Percentiles rank a stretch among this genome's conserved stretches.
These are phyloP conservation scores for Oxytorus armatus DNA, from an alignment of 2,888 invertebrate genomes.

Conservation along the genomic window DNA sequence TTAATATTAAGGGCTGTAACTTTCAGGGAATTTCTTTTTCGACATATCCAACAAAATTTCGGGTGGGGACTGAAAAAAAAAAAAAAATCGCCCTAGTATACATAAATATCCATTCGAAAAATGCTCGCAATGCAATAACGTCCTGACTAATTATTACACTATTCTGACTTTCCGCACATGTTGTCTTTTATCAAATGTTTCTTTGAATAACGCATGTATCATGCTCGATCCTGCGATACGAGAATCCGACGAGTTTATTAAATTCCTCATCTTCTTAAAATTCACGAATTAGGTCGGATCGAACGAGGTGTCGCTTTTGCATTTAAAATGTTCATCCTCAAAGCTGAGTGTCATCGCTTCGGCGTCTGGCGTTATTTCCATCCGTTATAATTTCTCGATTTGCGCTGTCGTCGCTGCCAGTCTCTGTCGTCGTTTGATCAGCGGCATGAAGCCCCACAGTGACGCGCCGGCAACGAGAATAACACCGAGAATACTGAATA, in stretches of 20 bases:
- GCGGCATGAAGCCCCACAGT: constrained; percentile 91
- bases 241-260: neutral
- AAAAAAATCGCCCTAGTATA: too few relatives aligned
- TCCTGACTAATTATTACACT: constrained; percentile 10
- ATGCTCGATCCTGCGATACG: neutral
- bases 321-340: neutral
- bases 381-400: constrained; percentile 71
- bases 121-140: constrained; percentile 32
- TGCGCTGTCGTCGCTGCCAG: constrained; percentile 50
- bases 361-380: constrained; percentile 18
- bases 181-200: neutral
- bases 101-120: constrained; percentile 32
- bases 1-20: too few relatives aligned
- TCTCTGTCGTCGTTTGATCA: constrained; percentile 85
- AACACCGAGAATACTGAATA: constrained; percentile 91
- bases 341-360: constrained; percentile 10
- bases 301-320: constrained; percentile 6
- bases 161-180: constrained; percentile 18
- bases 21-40: too few relatives aligned
- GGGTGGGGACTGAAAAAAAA: too few relatives aligned
- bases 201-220: constrained; percentile 20
- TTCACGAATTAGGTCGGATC: constrained; percentile 18
- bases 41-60: too few relatives aligned
- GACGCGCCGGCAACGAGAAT: constrained; percentile 90
- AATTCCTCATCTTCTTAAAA: neutral